Percentiles rank a stretch among this genome's conserved stretches.
Evolutionary conservation across 2,113 vertebrate genomes (phyloP).

Genomic region (Abramis brama): DNA sequence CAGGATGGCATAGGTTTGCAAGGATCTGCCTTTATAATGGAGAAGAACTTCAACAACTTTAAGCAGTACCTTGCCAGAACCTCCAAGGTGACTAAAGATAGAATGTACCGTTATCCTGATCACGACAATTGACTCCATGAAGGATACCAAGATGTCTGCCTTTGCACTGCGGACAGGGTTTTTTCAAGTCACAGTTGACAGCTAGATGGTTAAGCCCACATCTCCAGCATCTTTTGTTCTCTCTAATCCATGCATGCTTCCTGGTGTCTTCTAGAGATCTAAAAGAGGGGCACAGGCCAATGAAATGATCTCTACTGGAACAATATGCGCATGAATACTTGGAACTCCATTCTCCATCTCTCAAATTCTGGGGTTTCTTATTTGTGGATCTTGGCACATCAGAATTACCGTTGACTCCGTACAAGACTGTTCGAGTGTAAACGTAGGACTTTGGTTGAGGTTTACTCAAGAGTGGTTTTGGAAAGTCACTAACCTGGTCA

Average conservation of each 20-base stretch:
- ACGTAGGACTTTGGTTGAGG: not conserved
- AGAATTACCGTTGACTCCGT: not conserved
- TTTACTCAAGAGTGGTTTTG: not conserved
- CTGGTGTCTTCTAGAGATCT: not conserved
- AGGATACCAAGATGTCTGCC: not conserved
- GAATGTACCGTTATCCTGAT: not conserved
- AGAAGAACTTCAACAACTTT: constrained; percentile 19
- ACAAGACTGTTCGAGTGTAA: not conserved
- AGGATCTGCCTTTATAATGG: too few relatives aligned
- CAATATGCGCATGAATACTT: not conserved
- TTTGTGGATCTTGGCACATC: not conserved
- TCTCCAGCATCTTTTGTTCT: not conserved
- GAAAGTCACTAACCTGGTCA: not conserved
- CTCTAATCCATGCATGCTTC: not conserved
- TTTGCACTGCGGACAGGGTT: not conserved
- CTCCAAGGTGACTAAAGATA: not conserved
- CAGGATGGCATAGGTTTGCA: too few relatives aligned
- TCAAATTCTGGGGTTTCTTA: not conserved
- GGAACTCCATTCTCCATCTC: not conserved
- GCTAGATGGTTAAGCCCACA: not conserved
- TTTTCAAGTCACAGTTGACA: not conserved
- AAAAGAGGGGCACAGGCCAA: not conserved
- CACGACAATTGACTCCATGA: not conserved
- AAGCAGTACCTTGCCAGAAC: not conserved
- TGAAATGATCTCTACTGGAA: not conserved